A percentile compares a stretch with the other conserved stretches of the same genome.
Evolutionary conservation across 2,797 vertebrate genomes (phyloP).

Genomic region (Pteronotus mesoamericanus): DNA sequence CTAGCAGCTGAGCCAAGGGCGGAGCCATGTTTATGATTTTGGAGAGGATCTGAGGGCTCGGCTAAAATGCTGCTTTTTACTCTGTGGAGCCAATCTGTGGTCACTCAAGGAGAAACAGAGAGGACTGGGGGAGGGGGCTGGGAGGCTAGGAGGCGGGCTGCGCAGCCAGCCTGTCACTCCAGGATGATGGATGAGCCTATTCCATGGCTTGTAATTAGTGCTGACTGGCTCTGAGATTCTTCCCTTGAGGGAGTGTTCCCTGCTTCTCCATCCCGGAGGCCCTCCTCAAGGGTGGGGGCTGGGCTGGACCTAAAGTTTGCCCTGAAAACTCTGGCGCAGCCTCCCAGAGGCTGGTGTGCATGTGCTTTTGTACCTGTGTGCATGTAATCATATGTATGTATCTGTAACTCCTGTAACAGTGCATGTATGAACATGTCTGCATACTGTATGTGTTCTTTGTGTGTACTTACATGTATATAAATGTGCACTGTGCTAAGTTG

Average conservation of each 20-base stretch:
- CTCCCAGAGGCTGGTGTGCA: not conserved
- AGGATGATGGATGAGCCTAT: slow-evolving; percentile 44
- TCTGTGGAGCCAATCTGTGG: not conserved
- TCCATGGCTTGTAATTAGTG: slow-evolving; percentile 1
- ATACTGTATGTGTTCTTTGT: not conserved
- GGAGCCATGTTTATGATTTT: not conserved
- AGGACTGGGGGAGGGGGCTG: not conserved
- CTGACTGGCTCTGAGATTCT: not conserved
- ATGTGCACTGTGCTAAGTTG: not conserved
- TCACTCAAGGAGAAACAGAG: not conserved
- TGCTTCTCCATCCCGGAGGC: not conserved
- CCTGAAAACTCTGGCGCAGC: not conserved
- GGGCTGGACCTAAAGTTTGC: not conserved
- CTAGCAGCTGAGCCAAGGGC: not conserved
- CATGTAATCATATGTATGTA: not conserved
- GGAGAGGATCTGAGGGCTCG: not conserved
- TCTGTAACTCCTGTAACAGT: not conserved
- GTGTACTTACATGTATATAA: not conserved
- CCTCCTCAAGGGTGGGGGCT: not conserved
- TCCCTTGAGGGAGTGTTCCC: not conserved
- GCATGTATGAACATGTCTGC: not conserved
- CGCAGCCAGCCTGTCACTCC: not conserved
- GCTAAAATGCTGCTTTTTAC: not conserved
- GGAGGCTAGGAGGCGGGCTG: not conserved
- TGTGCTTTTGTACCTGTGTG: not conserved